Conservation (phyloP, 2,113 vertebrate genomes). For the Alligator sinensis region DNA sequence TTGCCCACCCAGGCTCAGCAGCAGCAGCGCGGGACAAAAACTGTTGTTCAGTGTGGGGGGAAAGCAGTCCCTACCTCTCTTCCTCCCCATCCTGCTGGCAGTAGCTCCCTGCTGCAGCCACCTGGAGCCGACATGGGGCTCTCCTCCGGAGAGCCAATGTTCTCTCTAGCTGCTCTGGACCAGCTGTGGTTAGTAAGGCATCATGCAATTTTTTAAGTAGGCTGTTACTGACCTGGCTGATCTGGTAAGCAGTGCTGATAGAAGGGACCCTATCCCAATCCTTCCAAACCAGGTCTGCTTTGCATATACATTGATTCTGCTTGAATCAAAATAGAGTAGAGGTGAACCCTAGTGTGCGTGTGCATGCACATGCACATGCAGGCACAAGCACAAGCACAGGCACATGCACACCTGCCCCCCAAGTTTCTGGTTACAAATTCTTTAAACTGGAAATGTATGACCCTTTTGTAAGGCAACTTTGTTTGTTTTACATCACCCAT, state of each 20-base stretch:
- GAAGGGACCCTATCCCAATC: background rate
- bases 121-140: too few species aligned
- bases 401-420: too few species aligned
- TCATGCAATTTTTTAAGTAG: background rate
- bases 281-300: background rate
- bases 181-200: background rate
- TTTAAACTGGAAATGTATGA: background rate
- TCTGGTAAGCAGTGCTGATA: background rate
- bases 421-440: background rate
- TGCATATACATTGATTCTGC: background rate
- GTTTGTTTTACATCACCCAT: background rate
- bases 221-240: background rate
- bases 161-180: background rate
- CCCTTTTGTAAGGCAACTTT: background rate
- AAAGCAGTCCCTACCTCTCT: too few species aligned
- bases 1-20: too few species aligned
- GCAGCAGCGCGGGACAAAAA: too few species aligned
- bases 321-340: accelerated
- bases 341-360: background rate
- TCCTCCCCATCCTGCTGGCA: too few species aligned
- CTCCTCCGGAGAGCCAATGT: background rate
- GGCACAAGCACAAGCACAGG: too few species aligned
- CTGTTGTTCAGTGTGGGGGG: too few species aligned
- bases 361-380: too few species aligned
- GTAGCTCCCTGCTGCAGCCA: too few species aligned